phyloP scores from a whole-genome alignment of 2,888 invertebrate genomes.

The Andrena praecox region DNA sequence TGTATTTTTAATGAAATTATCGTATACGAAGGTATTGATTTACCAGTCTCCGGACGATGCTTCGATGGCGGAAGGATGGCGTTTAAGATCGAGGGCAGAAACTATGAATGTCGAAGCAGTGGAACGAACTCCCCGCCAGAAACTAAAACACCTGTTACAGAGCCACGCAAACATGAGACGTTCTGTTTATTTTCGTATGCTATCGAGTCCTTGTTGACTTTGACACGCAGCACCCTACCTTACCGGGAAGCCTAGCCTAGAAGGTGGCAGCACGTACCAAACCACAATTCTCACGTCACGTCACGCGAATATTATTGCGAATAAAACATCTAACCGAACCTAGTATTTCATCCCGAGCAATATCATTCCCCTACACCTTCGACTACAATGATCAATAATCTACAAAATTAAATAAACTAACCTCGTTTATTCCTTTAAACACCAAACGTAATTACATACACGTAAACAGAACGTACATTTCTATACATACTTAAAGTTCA shows the following conservation, averaged over 20 bases:
- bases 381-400: too few relatives aligned
- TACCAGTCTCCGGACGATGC: background rate
- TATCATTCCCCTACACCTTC: background rate
- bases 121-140: constrained; percentile 9
- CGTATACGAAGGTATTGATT: background rate
- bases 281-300: background rate
- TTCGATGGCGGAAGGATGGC: background rate
- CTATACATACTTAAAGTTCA: too few relatives aligned
- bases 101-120: background rate
- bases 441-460: background rate
- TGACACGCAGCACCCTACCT: constrained; percentile 35
- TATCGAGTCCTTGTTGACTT: constrained; percentile 39
- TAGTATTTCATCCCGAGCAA: background rate
- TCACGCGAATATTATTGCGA: background rate
- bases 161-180: constrained; percentile 61
- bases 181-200: constrained; percentile 68
- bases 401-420: background rate
- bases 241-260: constrained; percentile 18
- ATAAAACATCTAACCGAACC: background rate
- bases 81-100: constrained; percentile 7
- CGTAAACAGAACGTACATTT: background rate
- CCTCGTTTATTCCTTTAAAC: background rate
- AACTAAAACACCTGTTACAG: constrained; percentile 76
- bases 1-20: background rate
- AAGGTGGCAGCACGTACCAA: constrained; percentile 57